A percentile compares a stretch with the other conserved stretches of the same genome.
phyloP scores from a whole-genome alignment of 2,797 vertebrate genomes.

The Toxotes lorentzi region DNA sequence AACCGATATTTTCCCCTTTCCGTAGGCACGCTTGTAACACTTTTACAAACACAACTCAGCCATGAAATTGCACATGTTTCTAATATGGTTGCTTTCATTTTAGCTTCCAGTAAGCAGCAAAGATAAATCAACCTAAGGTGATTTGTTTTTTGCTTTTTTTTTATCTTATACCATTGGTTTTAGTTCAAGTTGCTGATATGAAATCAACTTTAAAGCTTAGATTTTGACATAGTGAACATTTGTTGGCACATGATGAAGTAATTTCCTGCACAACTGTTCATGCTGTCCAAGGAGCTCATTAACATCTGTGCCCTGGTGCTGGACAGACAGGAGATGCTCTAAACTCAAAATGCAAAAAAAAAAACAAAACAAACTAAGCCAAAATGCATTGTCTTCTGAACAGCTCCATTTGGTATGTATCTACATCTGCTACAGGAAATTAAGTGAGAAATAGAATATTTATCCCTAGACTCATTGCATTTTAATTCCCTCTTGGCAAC shows the following conservation, averaged over 20 bases:
- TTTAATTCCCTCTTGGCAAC: slow-evolving; percentile 29
- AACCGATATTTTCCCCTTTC: slow-evolving; percentile 50
- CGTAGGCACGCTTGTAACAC: slow-evolving; percentile 61
- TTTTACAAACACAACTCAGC: slow-evolving; percentile 67
- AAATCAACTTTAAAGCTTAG: slow-evolving; percentile 5
- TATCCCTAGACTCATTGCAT: slow-evolving; percentile 31
- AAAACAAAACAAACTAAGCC: slow-evolving; percentile 59
- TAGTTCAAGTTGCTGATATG: slow-evolving; percentile 18
- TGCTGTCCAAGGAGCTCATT: slow-evolving; percentile 52
- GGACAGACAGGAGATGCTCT: slow-evolving; percentile 65
- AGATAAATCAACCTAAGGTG: slow-evolving; percentile 21
- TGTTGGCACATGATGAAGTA: slow-evolving; percentile 8
- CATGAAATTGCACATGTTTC: slow-evolving; percentile 75
- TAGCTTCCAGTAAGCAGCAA: slow-evolving; percentile 3
- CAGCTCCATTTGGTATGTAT: slow-evolving; percentile 57
- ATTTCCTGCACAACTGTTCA: slow-evolving; percentile 35
- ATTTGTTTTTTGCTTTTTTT: background rate
- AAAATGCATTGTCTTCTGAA: slow-evolving; percentile 56
- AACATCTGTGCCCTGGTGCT: slow-evolving; percentile 64
- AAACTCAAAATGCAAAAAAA: slow-evolving; percentile 47
- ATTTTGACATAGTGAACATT: slow-evolving; percentile 2
- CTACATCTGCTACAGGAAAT: slow-evolving; percentile 68
- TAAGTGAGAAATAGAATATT: slow-evolving; percentile 58
- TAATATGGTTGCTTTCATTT: slow-evolving; percentile 39
- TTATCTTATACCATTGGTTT: background rate